Evolutionary conservation across 2,797 vertebrate species (phyloP).

Genomic region (Alosa sapidissima): DNA sequence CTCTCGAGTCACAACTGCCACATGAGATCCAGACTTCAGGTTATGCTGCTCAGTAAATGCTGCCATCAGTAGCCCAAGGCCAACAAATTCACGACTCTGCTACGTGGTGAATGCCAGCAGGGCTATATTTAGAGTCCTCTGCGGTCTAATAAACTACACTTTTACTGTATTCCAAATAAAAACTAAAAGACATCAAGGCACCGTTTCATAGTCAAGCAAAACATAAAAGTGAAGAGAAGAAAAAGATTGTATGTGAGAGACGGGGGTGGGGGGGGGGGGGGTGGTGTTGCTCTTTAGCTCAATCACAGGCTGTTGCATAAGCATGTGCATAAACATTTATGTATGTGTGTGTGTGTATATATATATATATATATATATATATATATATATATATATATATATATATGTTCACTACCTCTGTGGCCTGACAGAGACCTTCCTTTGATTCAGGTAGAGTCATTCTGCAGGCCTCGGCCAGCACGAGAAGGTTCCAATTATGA

Average conservation of each 20-base stretch:
- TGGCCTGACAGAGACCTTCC: background rate
- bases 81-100: background rate
- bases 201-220: background rate
- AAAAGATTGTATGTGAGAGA: background rate
- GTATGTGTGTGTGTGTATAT: no score
- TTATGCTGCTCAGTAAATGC: background rate
- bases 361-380: no score
- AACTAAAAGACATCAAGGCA: background rate
- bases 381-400: no score
- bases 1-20: background rate
- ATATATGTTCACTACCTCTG: no score
- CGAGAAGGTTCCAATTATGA: no score
- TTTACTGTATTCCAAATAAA: background rate
- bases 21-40: conserved; percentile 9
- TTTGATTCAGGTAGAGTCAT: background rate
- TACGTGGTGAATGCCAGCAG: background rate
- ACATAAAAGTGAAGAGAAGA: background rate
- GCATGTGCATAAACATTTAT: background rate
- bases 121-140: background rate
- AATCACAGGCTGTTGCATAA: background rate
- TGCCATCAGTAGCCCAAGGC: background rate
- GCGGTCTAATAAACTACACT: background rate
- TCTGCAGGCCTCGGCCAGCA: background rate
- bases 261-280: background rate
- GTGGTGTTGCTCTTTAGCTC: background rate